These are phyloP conservation scores for Myopa testacea DNA, from an alignment of 2,888 invertebrate species.

Conservation along the genomic window DNA sequence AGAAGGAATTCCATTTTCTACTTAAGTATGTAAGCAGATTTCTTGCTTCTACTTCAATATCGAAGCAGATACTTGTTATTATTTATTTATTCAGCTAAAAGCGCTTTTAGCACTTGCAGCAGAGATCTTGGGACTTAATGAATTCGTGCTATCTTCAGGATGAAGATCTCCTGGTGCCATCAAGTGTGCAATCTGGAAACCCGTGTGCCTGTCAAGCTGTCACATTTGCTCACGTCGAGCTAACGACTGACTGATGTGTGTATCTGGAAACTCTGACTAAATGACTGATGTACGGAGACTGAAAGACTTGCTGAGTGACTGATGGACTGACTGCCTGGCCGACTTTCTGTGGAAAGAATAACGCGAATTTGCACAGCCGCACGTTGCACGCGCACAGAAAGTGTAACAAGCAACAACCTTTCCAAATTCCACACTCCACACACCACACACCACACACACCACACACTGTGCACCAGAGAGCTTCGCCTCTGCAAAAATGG, in stretches of 20 bases:
- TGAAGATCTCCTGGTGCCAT: background rate
- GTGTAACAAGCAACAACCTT: slow-evolving; percentile 27
- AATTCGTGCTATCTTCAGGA: background rate
- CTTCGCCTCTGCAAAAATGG: slow-evolving; percentile 18
- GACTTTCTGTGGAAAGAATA: background rate
- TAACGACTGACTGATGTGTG: slow-evolving; percentile 11
- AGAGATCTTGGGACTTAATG: too few species aligned
- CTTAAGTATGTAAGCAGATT: too few species aligned
- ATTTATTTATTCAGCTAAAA: background rate
- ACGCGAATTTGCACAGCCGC: background rate
- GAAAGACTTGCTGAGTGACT: background rate
- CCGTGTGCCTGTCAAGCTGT: slow-evolving; percentile 14
- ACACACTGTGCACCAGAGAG: background rate
- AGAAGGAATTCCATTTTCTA: too few species aligned
- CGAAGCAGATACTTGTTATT: too few species aligned
- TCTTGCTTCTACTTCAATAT: too few species aligned
- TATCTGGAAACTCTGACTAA: background rate
- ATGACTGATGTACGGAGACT: background rate
- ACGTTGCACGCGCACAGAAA: too few species aligned
- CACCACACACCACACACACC: background rate
- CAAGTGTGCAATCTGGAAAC: background rate
- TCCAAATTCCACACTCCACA: slow-evolving; percentile 16
- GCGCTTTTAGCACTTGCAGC: background rate
- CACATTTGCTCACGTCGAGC: slow-evolving; percentile 14
- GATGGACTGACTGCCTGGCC: background rate